Evolutionary conservation across 2,113 vertebrate genomes (phyloP).

Genomic region (Onychostoma macrolepis): DNA sequence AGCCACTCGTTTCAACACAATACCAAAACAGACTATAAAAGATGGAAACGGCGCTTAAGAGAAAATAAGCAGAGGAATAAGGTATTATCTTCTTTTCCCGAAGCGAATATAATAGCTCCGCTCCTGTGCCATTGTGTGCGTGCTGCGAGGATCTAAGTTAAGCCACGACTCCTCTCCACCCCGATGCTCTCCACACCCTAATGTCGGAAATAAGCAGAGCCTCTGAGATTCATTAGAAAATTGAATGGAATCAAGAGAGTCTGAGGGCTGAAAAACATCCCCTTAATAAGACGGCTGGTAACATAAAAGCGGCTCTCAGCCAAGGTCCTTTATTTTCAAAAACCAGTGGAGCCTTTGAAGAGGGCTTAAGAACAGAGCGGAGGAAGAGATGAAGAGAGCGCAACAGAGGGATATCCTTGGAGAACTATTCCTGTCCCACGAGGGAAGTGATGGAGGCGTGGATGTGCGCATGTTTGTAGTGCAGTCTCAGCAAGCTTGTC

Average conservation of each 20-base stretch:
- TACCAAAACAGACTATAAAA: conserved; percentile 20
- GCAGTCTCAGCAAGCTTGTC: conserved; percentile 46
- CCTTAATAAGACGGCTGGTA: conserved; percentile 57
- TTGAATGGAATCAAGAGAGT: conserved; percentile 61
- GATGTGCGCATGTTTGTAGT: conserved; percentile 46
- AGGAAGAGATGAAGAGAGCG: conserved; percentile 48
- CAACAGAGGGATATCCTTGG: conserved; percentile 56
- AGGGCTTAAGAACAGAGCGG: conserved; percentile 57
- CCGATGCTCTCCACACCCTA: conserved; percentile 44
- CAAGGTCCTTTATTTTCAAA: conserved; percentile 57
- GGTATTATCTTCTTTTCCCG: conserved; percentile 26
- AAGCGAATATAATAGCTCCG: conserved; percentile 15
- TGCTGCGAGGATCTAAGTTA: conserved; percentile 37
- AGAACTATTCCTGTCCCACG: conserved; percentile 53
- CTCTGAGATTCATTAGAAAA: conserved; percentile 58
- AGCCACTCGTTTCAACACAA: conserved; percentile 25
- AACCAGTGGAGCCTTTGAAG: conserved; percentile 59
- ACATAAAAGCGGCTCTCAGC: conserved; percentile 61
- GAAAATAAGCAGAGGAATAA: conserved; percentile 24
- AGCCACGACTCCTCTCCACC: conserved; percentile 30
- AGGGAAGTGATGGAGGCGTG: conserved; percentile 47
- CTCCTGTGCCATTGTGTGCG: conserved; percentile 11
- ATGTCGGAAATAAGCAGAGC: conserved; percentile 51
- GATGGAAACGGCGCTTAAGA: conserved; percentile 9
- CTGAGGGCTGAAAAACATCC: conserved; percentile 50